A percentile compares a stretch with the other conserved stretches of the same genome.
Conservation (phyloP, 2,113 vertebrate species). For the Neoarius graeffei region DNA sequence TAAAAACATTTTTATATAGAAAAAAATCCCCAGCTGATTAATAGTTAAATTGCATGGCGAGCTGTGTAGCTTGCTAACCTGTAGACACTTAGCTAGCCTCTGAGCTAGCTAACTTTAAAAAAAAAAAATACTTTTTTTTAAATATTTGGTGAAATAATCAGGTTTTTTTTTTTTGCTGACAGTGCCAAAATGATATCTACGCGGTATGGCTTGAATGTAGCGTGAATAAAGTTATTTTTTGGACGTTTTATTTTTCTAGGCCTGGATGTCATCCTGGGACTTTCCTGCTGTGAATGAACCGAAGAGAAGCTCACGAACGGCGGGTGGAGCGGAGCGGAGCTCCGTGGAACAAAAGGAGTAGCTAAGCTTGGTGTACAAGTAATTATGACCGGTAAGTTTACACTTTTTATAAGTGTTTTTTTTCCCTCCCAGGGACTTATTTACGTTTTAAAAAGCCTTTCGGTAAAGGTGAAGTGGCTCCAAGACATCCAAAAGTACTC, state of each 20-base stretch:
- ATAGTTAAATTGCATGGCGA: not conserved
- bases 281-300: conserved; percentile 66
- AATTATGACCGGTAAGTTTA: conserved; percentile 30
- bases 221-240: not conserved
- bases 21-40: not conserved
- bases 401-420: not conserved
- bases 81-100: not conserved
- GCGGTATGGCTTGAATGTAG: not conserved
- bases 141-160: not conserved
- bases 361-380: not conserved
- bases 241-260: conserved; percentile 55
- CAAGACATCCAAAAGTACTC: not conserved
- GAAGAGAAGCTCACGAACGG: not conserved
- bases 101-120: too few relatives aligned
- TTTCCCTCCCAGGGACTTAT: not conserved
- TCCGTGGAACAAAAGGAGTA: not conserved
- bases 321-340: not conserved
- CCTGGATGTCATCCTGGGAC: conserved; percentile 63
- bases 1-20: not conserved
- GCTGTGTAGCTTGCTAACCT: too few relatives aligned
- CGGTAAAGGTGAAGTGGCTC: not conserved
- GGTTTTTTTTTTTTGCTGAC: not conserved
- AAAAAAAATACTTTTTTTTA: not conserved
- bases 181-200: too few relatives aligned
- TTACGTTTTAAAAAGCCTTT: not conserved